Evolutionary conservation across 2,888 invertebrate genomes (phyloP).

Genomic region (Netelia melanura): DNA sequence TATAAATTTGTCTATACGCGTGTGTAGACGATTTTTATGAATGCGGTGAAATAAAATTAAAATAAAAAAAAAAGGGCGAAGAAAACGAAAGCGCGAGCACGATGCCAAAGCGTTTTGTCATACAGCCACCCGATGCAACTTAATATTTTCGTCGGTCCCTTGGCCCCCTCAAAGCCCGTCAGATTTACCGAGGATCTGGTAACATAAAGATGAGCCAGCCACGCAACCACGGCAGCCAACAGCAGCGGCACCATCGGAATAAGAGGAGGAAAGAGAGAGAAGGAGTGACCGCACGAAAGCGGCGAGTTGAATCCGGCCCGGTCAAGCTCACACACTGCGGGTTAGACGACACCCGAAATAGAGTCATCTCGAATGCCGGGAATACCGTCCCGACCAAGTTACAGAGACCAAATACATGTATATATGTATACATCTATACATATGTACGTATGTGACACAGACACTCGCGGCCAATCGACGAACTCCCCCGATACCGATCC

Average conservation of each 20-base stretch:
- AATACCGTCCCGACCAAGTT: conserved; percentile 72
- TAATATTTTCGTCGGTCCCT: conserved; percentile 73
- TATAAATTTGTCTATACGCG: conserved; percentile 8
- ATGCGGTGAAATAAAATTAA: conserved; percentile 32
- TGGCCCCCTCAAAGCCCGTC: conserved; percentile 70
- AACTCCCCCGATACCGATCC: conserved; percentile 82
- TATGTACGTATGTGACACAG: neutral
- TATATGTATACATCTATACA: conserved; percentile 20
- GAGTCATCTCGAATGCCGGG: conserved; percentile 80
- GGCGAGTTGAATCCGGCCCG: conserved; percentile 59
- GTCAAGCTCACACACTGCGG: conserved; percentile 56
- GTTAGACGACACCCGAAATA: conserved; percentile 78
- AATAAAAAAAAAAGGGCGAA: conserved; percentile 33
- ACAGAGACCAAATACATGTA: conserved; percentile 51
- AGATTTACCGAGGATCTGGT: conserved; percentile 77
- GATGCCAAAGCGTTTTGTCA: conserved; percentile 67
- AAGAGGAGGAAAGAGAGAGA: conserved; percentile 50
- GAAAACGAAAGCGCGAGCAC: conserved; percentile 57
- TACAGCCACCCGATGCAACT: conserved; percentile 72
- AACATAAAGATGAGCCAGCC: conserved; percentile 78
- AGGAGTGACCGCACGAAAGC: conserved; percentile 59
- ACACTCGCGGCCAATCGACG: conserved; percentile 74
- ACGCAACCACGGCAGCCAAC: conserved; percentile 59
- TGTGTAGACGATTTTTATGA: conserved; percentile 22
- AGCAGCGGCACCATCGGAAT: conserved; percentile 43